These are phyloP conservation scores for Flexamia atlantica DNA, from an alignment of 2,888 invertebrate genomes.

Conservation along the genomic window DNA sequence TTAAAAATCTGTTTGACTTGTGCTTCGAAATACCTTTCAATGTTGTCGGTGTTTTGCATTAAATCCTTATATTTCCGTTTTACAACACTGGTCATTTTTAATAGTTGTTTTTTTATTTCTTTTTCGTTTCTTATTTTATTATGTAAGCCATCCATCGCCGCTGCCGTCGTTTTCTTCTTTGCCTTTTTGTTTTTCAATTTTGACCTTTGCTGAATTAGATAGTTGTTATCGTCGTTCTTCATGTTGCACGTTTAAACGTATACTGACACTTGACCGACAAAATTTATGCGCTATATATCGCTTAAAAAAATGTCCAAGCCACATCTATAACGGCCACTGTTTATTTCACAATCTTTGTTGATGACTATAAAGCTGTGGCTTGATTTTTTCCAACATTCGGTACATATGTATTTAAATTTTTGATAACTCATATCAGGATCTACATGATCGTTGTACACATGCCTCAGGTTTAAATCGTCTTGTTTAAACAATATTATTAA, in stretches of 20 bases:
- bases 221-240: not conserved
- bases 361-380: conserved; percentile 60
- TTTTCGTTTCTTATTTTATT: not conserved
- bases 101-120: not conserved
- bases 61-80: not conserved
- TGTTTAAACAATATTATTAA: conserved; percentile 72
- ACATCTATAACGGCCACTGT: conserved; percentile 71
- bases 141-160: not conserved
- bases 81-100: not conserved
- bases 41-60: not conserved
- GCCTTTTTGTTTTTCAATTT: not conserved
- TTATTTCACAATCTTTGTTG: conserved; percentile 68
- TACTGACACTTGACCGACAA: not conserved
- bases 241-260: not conserved
- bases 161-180: not conserved
- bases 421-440: conserved; percentile 54
- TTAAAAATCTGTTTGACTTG: not conserved
- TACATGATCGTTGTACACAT: conserved; percentile 66
- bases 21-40: not conserved
- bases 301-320: conserved; percentile 69
- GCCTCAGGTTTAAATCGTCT: too few species aligned
- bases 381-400: conserved; percentile 70
- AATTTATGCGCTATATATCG: conserved; percentile 32
- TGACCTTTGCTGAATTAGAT: not conserved
- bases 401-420: conserved; percentile 71